A percentile compares a stretch with the other conserved stretches of the same genome.
Evolutionary conservation across 2,797 vertebrate genomes (phyloP).

Genomic region (Myotis daubentonii): DNA sequence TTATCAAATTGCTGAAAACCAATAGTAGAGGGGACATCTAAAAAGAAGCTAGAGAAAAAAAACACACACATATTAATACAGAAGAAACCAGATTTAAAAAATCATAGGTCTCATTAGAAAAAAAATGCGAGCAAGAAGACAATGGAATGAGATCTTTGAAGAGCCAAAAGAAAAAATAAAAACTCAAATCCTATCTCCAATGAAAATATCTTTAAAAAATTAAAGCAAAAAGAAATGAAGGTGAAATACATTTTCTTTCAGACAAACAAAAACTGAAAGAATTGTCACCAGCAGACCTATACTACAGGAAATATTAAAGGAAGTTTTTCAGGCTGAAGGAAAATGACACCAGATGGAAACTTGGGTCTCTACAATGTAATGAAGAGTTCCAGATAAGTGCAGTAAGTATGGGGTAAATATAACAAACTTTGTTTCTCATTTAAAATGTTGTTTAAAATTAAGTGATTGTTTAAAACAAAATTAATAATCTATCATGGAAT

Average conservation of each 20-base stretch:
- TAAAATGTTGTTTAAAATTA: slow-evolving; percentile 31
- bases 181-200: neutral
- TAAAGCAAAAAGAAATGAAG: slow-evolving; percentile 28
- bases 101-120: slow-evolving; percentile 20
- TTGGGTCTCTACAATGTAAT: slow-evolving; percentile 28
- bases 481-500: neutral
- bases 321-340: slow-evolving; percentile 4
- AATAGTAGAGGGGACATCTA: neutral
- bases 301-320: slow-evolving; percentile 55
- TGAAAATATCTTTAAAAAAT: slow-evolving; percentile 38
- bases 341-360: neutral
- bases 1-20: slow-evolving; percentile 48
- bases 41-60: neutral
- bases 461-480: slow-evolving; percentile 47
- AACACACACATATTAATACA: neutral
- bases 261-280: slow-evolving; percentile 19
- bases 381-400: neutral
- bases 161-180: slow-evolving; percentile 16
- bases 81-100: slow-evolving; percentile 32
- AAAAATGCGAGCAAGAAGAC: slow-evolving; percentile 1
- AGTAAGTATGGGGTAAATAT: slow-evolving; percentile 1
- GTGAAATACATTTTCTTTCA: slow-evolving; percentile 32
- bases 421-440: neutral
- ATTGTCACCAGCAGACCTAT: slow-evolving; percentile 6
- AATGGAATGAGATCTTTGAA: slow-evolving; percentile 26